Conservation (phyloP, 2,888 invertebrate genomes). For the Diabrotica balteata region DNA sequence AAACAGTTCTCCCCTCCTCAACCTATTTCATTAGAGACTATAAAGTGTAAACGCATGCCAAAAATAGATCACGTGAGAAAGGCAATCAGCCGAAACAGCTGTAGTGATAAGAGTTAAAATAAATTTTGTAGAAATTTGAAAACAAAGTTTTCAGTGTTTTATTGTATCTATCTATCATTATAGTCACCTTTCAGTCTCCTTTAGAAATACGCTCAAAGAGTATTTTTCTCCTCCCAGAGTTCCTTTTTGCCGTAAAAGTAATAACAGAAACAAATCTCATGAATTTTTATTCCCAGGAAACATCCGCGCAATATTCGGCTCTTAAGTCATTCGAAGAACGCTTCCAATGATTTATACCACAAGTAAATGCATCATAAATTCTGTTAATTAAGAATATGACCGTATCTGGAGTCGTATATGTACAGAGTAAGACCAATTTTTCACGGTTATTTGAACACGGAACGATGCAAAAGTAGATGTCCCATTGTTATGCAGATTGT, state of each 20-base stretch:
- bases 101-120: too few species aligned
- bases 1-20: too few species aligned
- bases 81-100: too few species aligned
- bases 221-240: constrained; percentile 10
- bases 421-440: constrained; percentile 41
- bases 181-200: background rate
- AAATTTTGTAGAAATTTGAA: too few species aligned
- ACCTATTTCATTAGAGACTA: too few species aligned
- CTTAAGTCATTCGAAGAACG: constrained; percentile 36
- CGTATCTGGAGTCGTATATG: constrained; percentile 41
- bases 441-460: constrained; percentile 42
- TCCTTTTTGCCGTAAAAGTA: constrained; percentile 11
- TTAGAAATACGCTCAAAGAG: constrained; percentile 8
- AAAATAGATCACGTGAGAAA: too few species aligned
- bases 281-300: constrained; percentile 33
- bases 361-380: constrained; percentile 43
- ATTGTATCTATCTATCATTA: background rate
- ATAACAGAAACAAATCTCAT: constrained; percentile 28
- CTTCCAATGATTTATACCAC: constrained; percentile 40
- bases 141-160: too few species aligned
- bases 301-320: constrained; percentile 36
- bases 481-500: constrained; percentile 39
- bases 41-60: too few species aligned
- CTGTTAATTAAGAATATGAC: constrained; percentile 44
- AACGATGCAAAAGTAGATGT: constrained; percentile 35